phyloP scores from a whole-genome alignment of 2,888 invertebrate genomes.

The Phoenoteleia sp. region DNA sequence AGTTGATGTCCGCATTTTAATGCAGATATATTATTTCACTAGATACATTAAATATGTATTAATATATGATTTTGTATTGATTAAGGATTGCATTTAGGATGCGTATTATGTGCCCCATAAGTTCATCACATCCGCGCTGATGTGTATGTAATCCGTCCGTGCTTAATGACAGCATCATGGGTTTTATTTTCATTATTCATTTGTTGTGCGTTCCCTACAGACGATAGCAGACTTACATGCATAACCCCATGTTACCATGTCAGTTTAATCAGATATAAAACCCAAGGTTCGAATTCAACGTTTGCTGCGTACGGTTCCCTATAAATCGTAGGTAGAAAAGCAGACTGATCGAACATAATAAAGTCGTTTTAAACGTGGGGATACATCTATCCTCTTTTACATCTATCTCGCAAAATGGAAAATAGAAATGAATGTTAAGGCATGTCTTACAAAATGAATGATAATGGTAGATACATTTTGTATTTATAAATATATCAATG shows the following conservation, averaged over 20 bases:
- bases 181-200: slow-evolving; percentile 86
- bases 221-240: slow-evolving; percentile 82
- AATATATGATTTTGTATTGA: slow-evolving; percentile 32
- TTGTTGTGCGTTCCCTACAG: slow-evolving; percentile 83
- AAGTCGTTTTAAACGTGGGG: slow-evolving; percentile 5
- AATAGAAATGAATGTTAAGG: too few relatives aligned
- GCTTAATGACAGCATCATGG: slow-evolving; percentile 85
- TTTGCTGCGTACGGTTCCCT: slow-evolving; percentile 28
- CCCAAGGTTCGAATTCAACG: slow-evolving; percentile 76
- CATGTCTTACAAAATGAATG: too few relatives aligned
- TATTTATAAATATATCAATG: too few relatives aligned
- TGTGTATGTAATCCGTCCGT: slow-evolving; percentile 85
- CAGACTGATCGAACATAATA: slow-evolving; percentile 30
- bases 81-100: slow-evolving; percentile 25
- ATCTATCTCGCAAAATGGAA: too few relatives aligned
- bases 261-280: slow-evolving; percentile 86
- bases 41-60: slow-evolving; percentile 16
- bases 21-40: too few relatives aligned
- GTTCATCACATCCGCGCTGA: slow-evolving; percentile 84
- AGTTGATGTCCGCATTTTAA: too few relatives aligned
- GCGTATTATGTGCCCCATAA: slow-evolving; percentile 70
- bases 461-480: too few relatives aligned
- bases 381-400: background rate
- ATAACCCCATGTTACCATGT: slow-evolving; percentile 85
- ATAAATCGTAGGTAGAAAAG: slow-evolving; percentile 1